Evolutionary conservation across 1,140 invertebrate genomes (phyloP), one percentile per base, ranked within the genome.

Genomic region (Chrysoperla carnea): DNA sequence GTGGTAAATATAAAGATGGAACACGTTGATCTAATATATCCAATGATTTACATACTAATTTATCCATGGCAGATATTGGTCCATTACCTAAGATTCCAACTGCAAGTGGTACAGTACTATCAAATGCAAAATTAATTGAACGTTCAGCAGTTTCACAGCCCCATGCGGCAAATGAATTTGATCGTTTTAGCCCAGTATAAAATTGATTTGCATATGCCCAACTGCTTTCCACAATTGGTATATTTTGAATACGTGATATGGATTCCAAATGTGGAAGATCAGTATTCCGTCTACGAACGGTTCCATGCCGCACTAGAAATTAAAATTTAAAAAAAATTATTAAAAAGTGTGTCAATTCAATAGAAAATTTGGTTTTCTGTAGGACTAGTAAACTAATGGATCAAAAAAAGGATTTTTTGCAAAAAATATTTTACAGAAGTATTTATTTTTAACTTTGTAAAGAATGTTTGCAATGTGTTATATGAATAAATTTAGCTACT

Each of bases 11-110:
- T 37, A 85, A 74, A 1, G 75, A 70, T 0, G 82, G 82, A n/a
- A 84, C 72, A 47, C 72, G 70, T 50, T 81, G 69, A 52, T 84
- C 82, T 1, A 85, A 73, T 6, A 81, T 70, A 52, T 85, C 80
- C 36, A 87, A 69, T 17, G 78, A 78, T 54, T 75, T 78, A 56
- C 81, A 85, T 29, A 85, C 68, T 14, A 83, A 63, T 37, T 68
- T 68, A 58, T 87, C 83, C 9, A 85, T 66, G n/a, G 73, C 73
- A 6, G 67, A 64, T 2, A 85, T 69, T 0, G 81, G 80, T 0
- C 68, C 64, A 54, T 81, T 74, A 14, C 85, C 62, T 5, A 76
- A 58, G 35, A 69, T 66, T 23, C 17, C 17, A 11, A 33, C 8
- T 6, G 83, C 72, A 0, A 78, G 75, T 4, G 81, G 80, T 31